These are phyloP conservation scores for Hyles lineata DNA, from an alignment of 2,888 invertebrate species.

Conservation along the genomic window DNA sequence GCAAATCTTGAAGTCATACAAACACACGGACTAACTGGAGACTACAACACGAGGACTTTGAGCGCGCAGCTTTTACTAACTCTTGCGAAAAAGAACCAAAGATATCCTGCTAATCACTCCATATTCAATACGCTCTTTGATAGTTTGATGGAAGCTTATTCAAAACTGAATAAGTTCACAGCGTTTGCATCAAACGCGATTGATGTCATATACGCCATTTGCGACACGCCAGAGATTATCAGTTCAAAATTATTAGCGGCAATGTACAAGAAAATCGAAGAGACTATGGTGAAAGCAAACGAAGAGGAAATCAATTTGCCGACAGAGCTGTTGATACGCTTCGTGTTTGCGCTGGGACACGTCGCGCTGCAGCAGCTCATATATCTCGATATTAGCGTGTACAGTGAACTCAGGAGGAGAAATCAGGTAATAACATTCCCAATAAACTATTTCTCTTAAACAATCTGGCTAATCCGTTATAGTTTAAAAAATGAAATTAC, in stretches of 20 bases:
- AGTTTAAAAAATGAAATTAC: no score
- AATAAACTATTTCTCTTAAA: not conserved
- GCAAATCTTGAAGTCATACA: slow-evolving; percentile 91
- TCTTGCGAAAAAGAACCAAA: slow-evolving; percentile 66
- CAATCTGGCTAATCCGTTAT: no score
- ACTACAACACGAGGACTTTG: slow-evolving; percentile 68
- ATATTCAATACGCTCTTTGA: slow-evolving; percentile 69
- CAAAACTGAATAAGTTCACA: slow-evolving; percentile 77
- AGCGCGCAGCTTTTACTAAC: slow-evolving; percentile 70
- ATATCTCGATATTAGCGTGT: slow-evolving; percentile 92
- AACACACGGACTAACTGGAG: slow-evolving; percentile 87
- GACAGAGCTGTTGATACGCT: slow-evolving; percentile 77
- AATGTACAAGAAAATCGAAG: slow-evolving; percentile 76
- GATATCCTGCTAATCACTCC: slow-evolving; percentile 71
- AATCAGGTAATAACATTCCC: slow-evolving; percentile 64
- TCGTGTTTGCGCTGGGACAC: slow-evolving; percentile 89
- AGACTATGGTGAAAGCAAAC: slow-evolving; percentile 63
- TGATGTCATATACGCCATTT: slow-evolving; percentile 83
- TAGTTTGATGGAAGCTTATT: slow-evolving; percentile 76
- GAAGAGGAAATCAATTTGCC: slow-evolving; percentile 68
- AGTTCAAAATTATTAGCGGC: slow-evolving; percentile 78
- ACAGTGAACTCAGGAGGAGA: slow-evolving; percentile 89
- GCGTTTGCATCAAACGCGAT: slow-evolving; percentile 80
- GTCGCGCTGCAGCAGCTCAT: slow-evolving; percentile 91
- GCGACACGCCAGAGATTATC: slow-evolving; percentile 84